Evolutionary conservation across 1,140 invertebrate genomes (phyloP).

Genomic region (Bombyx mori): ASM3026992v2 NC_085110.1:4305501-4306000

Average conservation of each 20-base stretch:
- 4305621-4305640: slow-evolving; percentile 12
- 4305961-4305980: slow-evolving; percentile 11
- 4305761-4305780: slow-evolving; percentile 41
- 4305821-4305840: slow-evolving; percentile 84
- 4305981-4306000: slow-evolving; percentile 3
- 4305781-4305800: slow-evolving; percentile 30
- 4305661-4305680: neutral
- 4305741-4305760: slow-evolving; percentile 22
- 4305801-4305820: slow-evolving; percentile 35
- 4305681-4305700: neutral
- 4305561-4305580: slow-evolving; percentile 63
- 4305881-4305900: slow-evolving; percentile 68
- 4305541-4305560: slow-evolving; percentile 80
- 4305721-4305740: slow-evolving; percentile 42
- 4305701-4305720: slow-evolving; percentile 16
- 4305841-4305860: slow-evolving; percentile 80
- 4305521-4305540: slow-evolving; percentile 79
- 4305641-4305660: no score
- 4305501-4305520: slow-evolving; percentile 53
- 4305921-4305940: slow-evolving; percentile 72
- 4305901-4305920: slow-evolving; percentile 64
- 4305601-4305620: slow-evolving; percentile 54
- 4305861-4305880: slow-evolving; percentile 74
- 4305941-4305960: slow-evolving; percentile 70
- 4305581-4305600: slow-evolving; percentile 57